Base-by-base conservation (phyloP, 2,113 vertebrate genomes). In the Neopipo cinnamomea region DNA sequence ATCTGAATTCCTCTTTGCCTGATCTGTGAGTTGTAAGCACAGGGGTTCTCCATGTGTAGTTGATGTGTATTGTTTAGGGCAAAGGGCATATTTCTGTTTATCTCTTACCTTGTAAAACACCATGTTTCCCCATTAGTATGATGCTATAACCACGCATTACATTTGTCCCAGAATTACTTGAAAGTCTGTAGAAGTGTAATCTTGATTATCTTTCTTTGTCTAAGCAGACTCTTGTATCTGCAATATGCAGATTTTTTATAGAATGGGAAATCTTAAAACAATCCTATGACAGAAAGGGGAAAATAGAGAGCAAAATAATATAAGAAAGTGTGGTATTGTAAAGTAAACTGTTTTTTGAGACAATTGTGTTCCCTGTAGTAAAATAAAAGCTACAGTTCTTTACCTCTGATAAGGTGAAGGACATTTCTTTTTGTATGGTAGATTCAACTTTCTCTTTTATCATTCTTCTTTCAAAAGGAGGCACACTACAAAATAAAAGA, bases 311-410 rank as follows among this genome's bases (percentile, higher is more conserved):
- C 37, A 35, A 56, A 90, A 79, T 16, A 92, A 61, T 31, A 41
- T 28, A 61, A 87, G 41, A 79, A 88, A 85, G 9, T 8, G 59
- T 3, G 1, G n/a, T 76, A 46, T 27, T 76, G 37, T 33, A 85
- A 93, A 82, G 52, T 59, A 73, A 95, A 82, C 11, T 41, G 5
- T 0, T 2, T 71, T 93, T 93, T 53, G 18, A 25, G 27, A 37
- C 41, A 80, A 70, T 71, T 15, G 41, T 47, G 14, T 7, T 91
- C 47, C 2, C 0, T 37, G 25, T 7, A 76, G 58, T 55, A 78
- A 88, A 96, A 91, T 37, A 79, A 88, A 91, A 93, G 41, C 44
- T 82, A 72, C 14, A 8, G n/a, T 84, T 85, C 62, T 89, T 96
- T 86, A 62, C 39, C 27, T 80, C 70, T 93, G 70, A 74, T 14